Evolutionary conservation across 1,140 invertebrate species (phyloP), one percentile per base, ranked within the genome.

Genomic region (Orchestia grillus): DNA sequence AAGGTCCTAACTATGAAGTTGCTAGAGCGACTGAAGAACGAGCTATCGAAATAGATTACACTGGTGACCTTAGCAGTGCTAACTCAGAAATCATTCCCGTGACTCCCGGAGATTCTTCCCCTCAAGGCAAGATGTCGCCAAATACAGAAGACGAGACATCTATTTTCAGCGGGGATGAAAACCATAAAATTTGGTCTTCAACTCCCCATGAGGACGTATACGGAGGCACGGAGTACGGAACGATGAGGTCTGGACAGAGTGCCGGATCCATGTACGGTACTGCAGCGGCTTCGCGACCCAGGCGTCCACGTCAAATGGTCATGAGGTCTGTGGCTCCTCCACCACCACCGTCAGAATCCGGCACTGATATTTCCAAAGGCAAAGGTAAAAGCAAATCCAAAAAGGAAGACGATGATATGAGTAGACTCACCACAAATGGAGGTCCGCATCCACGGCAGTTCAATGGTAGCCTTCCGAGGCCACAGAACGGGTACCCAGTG

Each of bases 141-240:
- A 97, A 92, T 97, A 96, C 96, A 62, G 97, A 97, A 36, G 98
- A 98, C 43, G 98, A 98, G 90, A 97, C 98, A 0, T 98, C 98
- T 95, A 98, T 99, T 44, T 99, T 98, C 97, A 99, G 99, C 97
- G 98, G 98, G 0, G 98, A 99, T 97, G 99, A 99, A 97, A 99
- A 99, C 97, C 99, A 99, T 97, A 99, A 99, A 97, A 98, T 99
- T 0, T 99, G 99, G 99, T 96, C 97, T 43, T 97, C 96, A 23
- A 91, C 96, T 8, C 16, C 92, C 44, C 96, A 96, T 42, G 87
- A 95, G 36, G 97, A 97, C 23, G 90, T 96, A 0, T 98, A 98
- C 96, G 98, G 98, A 6, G 98, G 98, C 0, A 98, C 98, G 42
- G 92, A 94, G 92, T 94, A 94, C 44, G 92, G 92, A 8, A 98